Percentiles rank a stretch among this genome's conserved stretches.
These are phyloP conservation scores for Pantala flavescens DNA, from an alignment of 1,140 invertebrate species.

Conservation along the genomic window DNA sequence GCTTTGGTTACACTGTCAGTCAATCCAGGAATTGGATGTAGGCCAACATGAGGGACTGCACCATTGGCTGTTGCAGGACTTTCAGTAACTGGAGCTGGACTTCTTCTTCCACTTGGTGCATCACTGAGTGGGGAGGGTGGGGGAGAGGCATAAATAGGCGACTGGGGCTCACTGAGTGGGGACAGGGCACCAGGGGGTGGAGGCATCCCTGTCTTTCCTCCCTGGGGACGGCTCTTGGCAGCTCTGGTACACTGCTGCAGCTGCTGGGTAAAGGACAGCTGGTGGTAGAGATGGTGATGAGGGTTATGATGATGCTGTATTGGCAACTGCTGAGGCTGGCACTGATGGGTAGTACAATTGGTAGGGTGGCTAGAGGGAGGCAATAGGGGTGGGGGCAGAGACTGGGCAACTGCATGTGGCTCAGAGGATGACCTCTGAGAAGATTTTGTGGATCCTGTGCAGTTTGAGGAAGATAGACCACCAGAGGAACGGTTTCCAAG, in stretches of 20 bases:
- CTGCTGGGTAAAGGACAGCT: conserved; percentile 62
- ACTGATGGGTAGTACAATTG: conserved; percentile 1
- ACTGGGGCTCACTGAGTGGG: conserved; percentile 62
- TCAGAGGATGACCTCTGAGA: conserved; percentile 39
- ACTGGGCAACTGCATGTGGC: conserved; percentile 17
- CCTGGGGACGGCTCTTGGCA: conserved; percentile 42
- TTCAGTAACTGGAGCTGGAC: conserved; percentile 36
- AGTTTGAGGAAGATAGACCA: conserved; percentile 59
- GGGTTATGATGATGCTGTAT: conserved; percentile 15
- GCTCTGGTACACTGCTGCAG: conserved; percentile 53
- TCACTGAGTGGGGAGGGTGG: conserved; percentile 73
- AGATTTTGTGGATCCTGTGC: conserved; percentile 53
- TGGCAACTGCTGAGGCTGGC: conserved; percentile 21
- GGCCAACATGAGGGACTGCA: conserved; percentile 24
- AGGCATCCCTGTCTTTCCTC: conserved; percentile 23
- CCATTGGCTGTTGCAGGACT: conserved; percentile 35
- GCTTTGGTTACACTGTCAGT: conserved; percentile 32
- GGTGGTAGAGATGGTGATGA: background rate
- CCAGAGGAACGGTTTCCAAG: conserved; percentile 58
- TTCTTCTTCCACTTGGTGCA: conserved; percentile 38
- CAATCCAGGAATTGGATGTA: conserved; percentile 33
- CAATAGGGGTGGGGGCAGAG: background rate
- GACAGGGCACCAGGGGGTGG: conserved; percentile 43
- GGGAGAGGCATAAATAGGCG: conserved; percentile 72
- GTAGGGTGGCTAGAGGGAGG: background rate